These are phyloP conservation scores for Paramuricea clavata DNA, from an alignment of 92 coral and sea anemone species.

Conservation along the genomic window DNA sequence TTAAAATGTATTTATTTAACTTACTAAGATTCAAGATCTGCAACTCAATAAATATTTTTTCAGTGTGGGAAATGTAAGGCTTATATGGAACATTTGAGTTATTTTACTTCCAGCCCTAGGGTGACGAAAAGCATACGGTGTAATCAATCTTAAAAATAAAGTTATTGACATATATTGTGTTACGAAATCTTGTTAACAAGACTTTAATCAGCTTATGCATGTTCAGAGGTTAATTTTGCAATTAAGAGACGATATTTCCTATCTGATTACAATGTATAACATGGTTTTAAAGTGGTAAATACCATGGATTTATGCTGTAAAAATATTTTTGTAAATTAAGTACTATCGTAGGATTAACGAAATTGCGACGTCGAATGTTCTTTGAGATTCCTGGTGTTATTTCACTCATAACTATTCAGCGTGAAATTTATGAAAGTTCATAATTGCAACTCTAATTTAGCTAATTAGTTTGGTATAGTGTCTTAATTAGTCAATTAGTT, in stretches of 20 bases:
- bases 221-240: background rate
- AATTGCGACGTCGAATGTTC: too few relatives aligned
- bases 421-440: background rate
- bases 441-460: background rate
- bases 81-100: background rate
- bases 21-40: too few relatives aligned
- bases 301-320: background rate
- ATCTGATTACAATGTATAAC: background rate
- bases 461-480: background rate
- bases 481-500: background rate
- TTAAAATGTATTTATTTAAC: too few relatives aligned
- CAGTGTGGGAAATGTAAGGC: background rate
- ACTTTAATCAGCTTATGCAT: background rate
- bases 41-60: too few relatives aligned
- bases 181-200: background rate
- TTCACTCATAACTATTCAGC: background rate
- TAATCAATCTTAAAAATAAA: background rate
- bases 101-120: background rate
- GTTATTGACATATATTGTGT: background rate
- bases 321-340: slow-evolving; percentile 1
- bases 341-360: background rate
- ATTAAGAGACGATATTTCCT: background rate
- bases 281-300: background rate
- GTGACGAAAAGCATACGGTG: background rate
- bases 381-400: too few relatives aligned